Percentiles rank a stretch among this genome's conserved stretches.
Evolutionary conservation across 2,888 invertebrate species (phyloP).

Genomic region (Argyra leucocephala): DNA sequence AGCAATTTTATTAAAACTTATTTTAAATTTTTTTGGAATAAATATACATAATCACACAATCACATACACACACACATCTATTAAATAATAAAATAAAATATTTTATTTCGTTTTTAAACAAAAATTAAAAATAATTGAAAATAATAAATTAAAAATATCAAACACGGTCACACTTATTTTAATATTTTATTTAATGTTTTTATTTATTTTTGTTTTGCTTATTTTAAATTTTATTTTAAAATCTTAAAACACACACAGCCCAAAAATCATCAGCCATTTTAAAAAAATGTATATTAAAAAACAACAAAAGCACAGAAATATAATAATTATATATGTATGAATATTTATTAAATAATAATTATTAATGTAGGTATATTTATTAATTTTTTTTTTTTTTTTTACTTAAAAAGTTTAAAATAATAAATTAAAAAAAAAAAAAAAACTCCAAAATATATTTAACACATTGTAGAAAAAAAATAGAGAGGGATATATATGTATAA

Average conservation of each 20-base stretch:
- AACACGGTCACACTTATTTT: too few relatives aligned
- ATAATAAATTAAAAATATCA: too few relatives aligned
- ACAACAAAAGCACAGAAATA: neutral
- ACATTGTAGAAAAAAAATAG: too few relatives aligned
- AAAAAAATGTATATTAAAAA: neutral
- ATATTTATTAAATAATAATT: neutral
- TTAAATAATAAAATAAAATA: too few relatives aligned
- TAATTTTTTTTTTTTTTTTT: neutral
- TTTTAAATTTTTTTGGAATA: too few relatives aligned
- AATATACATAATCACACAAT: too few relatives aligned
- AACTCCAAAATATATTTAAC: neutral
- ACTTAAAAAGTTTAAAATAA: neutral
- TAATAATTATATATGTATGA: neutral
- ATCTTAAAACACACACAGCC: neutral
- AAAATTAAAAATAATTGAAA: too few relatives aligned
- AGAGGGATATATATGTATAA: too few relatives aligned
- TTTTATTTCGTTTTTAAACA: too few relatives aligned
- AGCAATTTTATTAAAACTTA: too few relatives aligned
- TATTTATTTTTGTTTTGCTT: neutral
- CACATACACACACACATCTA: too few relatives aligned
- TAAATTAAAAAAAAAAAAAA: neutral
- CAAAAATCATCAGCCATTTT: neutral
- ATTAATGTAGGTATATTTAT: neutral
- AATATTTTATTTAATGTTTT: too few relatives aligned
- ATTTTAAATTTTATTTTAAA: neutral